Percentiles rank a stretch among this genome's conserved stretches.
Conservation (phyloP, 2,888 invertebrate species). For the Tenodera sinensis region DNA sequence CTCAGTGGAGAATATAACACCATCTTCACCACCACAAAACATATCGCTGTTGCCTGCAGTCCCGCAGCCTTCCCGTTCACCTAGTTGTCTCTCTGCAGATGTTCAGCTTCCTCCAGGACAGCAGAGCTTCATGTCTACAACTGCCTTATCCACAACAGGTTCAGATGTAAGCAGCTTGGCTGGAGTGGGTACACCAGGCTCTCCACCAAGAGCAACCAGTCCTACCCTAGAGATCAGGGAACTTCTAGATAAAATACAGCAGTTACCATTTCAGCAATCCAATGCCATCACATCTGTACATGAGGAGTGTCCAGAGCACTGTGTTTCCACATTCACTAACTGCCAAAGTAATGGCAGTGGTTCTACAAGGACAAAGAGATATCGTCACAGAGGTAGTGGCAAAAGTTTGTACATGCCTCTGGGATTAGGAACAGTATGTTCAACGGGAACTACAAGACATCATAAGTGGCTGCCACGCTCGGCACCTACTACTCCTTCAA, state of each 20-base stretch:
- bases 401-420: background rate
- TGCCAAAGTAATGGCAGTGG: background rate
- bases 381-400: constrained; percentile 8
- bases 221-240: constrained; percentile 73
- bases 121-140: constrained; percentile 25
- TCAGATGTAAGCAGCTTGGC: constrained; percentile 69
- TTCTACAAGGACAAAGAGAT: background rate
- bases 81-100: constrained; percentile 3
- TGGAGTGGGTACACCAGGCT: constrained; percentile 63
- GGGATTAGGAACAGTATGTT: constrained; percentile 5
- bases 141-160: constrained; percentile 48
- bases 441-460: background rate
- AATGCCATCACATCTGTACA: background rate
- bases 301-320: background rate
- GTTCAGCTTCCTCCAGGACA: constrained; percentile 37
- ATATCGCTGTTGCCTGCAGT: constrained; percentile 1
- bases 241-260: constrained; percentile 67
- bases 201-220: constrained; percentile 79
- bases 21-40: background rate
- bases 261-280: constrained; percentile 47
- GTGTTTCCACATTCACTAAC: background rate
- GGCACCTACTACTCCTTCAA: constrained; percentile 76
- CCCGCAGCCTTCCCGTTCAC: constrained; percentile 9
- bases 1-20: background rate
- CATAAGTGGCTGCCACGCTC: constrained; percentile 63